phyloP scores from a whole-genome alignment of 2,113 vertebrate species.

The Rana temporaria region DNA sequence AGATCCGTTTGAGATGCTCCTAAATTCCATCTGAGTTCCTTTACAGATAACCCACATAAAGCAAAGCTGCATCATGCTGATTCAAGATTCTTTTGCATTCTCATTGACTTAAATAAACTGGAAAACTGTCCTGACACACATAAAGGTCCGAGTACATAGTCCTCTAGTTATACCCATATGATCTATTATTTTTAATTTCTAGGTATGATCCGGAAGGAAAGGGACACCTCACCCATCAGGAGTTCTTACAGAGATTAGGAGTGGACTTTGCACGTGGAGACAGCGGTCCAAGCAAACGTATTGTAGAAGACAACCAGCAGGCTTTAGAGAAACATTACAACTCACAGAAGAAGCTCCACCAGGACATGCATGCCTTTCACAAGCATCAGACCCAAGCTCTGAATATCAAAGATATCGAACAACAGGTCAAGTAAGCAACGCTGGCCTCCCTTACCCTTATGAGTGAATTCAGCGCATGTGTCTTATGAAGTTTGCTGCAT shows the following conservation, averaged over 20 bases:
- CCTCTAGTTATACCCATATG: too few species aligned
- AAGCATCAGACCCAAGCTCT: constrained; percentile 56
- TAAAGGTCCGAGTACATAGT: too few species aligned
- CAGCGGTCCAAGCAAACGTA: constrained; percentile 55
- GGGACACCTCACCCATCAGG: constrained; percentile 70
- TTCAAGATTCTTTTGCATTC: too few species aligned
- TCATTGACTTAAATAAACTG: too few species aligned
- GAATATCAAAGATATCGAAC: constrained; percentile 59
- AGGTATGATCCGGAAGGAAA: constrained; percentile 74
- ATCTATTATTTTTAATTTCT: background rate
- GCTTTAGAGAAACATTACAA: constrained; percentile 65
- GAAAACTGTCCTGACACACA: too few species aligned
- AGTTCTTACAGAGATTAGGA: constrained; percentile 72
- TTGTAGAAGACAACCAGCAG: constrained; percentile 51
- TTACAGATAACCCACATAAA: too few species aligned
- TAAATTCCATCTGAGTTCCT: too few species aligned
- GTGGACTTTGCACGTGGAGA: constrained; percentile 48
- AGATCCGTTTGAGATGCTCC: too few species aligned
- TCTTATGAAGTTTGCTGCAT: too few species aligned
- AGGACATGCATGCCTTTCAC: constrained; percentile 56
- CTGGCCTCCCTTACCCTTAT: too few species aligned
- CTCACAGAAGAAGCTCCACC: constrained; percentile 61
- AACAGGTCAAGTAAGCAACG: constrained; percentile 62
- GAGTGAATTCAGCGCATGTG: too few species aligned
- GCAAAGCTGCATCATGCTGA: too few species aligned